Evolutionary conservation across 2,113 vertebrate genomes (phyloP), one percentile per base, ranked within the genome.

Genomic region (Garra rufa): DNA sequence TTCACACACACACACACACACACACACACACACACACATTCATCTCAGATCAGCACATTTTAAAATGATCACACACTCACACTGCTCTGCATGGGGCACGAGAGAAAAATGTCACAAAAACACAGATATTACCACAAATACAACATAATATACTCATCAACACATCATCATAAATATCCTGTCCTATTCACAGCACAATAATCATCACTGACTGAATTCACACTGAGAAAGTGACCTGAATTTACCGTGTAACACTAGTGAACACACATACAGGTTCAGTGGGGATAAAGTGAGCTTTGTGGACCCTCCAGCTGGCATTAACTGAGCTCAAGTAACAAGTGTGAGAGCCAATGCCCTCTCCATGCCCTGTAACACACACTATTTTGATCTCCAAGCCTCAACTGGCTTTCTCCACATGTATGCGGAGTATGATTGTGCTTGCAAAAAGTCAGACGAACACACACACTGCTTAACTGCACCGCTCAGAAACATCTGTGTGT

Each of bases 251-350:
- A 82, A 80, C 61, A 83, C 83, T 86, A 67, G 44, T 74, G 85
- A 82, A 67, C 38, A 81, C 74, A 83, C 70, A 87, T n/a, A 84
- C 24, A 81, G 52, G 91, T 94, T 93, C 91, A 89, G 91, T 91
- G 75, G 77, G 90, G 93, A 93, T 94, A 90, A 93, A 92, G 46
- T 70, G 88, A 90, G 90, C 91, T 94, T 92, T 92, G 91, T 86
- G 89, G 86, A 87, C 69, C 80, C 83, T 87, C 88, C 86, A 87
- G 80, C 88, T 85, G 88, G 83, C 84, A 70, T 55, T 55, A 70
- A 82, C 67, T 87, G 87, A 91, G 87, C 90, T 90, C 90, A 92
- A 91, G 93, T 93, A 94, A 93, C 92, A 91, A 92, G 92, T 93
- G 93, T 93, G 90, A 92, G 92, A 88, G 87, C 91, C 87, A 65